Conservation (phyloP, 2,888 invertebrate genomes). For the Tachystola acroxantha region DNA sequence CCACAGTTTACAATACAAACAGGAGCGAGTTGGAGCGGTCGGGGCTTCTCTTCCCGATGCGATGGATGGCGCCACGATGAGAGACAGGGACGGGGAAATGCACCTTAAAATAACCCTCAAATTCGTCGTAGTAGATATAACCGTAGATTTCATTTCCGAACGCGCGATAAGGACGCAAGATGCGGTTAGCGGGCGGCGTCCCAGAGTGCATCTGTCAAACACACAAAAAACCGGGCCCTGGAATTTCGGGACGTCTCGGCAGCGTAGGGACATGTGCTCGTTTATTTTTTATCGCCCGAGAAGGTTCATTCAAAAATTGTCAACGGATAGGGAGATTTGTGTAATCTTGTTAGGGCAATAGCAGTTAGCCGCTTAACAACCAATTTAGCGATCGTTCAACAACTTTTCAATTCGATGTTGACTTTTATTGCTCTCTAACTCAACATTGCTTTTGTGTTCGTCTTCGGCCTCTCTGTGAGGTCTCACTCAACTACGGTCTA, state of each 20-base stretch:
- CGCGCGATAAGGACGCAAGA: constrained; percentile 70
- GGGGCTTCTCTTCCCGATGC: constrained; percentile 42
- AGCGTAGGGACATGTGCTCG: constrained; percentile 61
- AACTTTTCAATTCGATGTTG: constrained; percentile 30
- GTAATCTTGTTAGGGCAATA: constrained; percentile 73
- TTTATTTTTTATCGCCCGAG: constrained; percentile 62
- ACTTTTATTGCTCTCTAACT: constrained; percentile 37
- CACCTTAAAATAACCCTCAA: constrained; percentile 70
- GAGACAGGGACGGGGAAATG: constrained; percentile 62
- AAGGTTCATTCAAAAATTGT: constrained; percentile 75
- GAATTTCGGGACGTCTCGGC: constrained; percentile 72
- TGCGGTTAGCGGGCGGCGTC: constrained; percentile 68
- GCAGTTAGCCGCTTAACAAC: constrained; percentile 49
- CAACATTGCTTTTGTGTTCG: constrained; percentile 21
- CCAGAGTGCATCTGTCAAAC: constrained; percentile 75
- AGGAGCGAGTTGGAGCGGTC: constrained; percentile 47
- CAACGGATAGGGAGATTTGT: constrained; percentile 69
- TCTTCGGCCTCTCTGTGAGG: constrained; percentile 19
- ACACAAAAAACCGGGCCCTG: constrained; percentile 67
- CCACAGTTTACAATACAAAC: constrained; percentile 54
- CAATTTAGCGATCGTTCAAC: constrained; percentile 52
- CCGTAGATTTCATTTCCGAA: constrained; percentile 59
- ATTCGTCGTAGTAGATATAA: constrained; percentile 57
- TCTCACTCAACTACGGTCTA: constrained; percentile 10
- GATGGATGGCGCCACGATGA: constrained; percentile 64